Base-by-base conservation (phyloP, 2,797 vertebrate genomes). In the Taeniopygia guttata region DNA sequence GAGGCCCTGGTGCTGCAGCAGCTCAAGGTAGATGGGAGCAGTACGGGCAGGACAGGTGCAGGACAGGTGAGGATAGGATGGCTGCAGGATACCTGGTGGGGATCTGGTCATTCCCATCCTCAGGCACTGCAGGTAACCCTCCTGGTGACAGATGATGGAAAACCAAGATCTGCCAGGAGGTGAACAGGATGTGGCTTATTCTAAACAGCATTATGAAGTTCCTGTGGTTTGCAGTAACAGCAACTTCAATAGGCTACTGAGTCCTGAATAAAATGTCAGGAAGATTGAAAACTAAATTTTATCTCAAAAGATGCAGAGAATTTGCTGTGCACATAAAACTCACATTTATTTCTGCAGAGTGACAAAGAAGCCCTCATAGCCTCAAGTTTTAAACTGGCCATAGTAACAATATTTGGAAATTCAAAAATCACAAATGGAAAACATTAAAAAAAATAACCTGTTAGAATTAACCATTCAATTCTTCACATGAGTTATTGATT, bases 281-380 rank as follows among this genome's bases (percentile, higher is more conserved):
- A 85, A 90, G 72, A 46, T 9, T 54, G 60, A 90, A 95, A 90
- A 83, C 45, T 36, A 68, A 32, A 30, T 82, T 94, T 90, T 30
- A 17, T 83, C 46, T 89, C 64, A 60, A 75, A 95, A 87, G 75
- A 64, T 51, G 36, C 2, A 7, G 20, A 72, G 46, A 91, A 77
- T 82, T 77, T 89, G 30, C 56, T 77, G 23, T 82, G 52, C 10
- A 45, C 30, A 9, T 30, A 29, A 54, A 93, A 63, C 11, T 60
- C 52, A 34, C 5, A 18, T 51, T 85, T 85, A 55, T 67, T 93
- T 92, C 73, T 83, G 42, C 20, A 49, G 78, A 48, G 34, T 54
- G 38, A 21, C 45, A 56, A 88, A 69, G 55, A 76, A 81, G 36
- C 73, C 51, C 36, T 88, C 13, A 34, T 8, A 81, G 32, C 34